Evolutionary conservation across 1,140 invertebrate species (phyloP).

Genomic region (Drosophila nikananu): DNA sequence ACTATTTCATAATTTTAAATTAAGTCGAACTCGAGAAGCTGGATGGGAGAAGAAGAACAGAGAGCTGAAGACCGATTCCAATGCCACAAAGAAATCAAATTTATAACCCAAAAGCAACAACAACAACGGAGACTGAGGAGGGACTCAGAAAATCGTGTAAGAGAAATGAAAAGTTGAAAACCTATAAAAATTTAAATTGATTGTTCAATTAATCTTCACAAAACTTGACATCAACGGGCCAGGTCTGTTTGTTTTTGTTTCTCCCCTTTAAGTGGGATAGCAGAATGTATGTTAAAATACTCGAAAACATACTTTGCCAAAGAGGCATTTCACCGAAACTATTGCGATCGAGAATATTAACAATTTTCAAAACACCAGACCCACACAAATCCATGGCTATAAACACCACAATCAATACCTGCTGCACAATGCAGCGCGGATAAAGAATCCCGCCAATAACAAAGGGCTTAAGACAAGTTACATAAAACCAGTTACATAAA

Average conservation of each 20-base stretch:
- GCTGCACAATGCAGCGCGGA: constrained; percentile 35
- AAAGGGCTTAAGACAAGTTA: constrained; percentile 54
- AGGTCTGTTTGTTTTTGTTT: constrained; percentile 20
- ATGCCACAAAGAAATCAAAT: constrained; percentile 70
- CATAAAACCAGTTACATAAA: constrained; percentile 77
- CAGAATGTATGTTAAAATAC: background rate
- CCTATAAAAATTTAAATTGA: constrained; percentile 85
- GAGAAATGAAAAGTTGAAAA: constrained; percentile 81
- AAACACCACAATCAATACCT: constrained; percentile 42
- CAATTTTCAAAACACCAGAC: constrained; percentile 22
- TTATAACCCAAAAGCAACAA: constrained; percentile 69
- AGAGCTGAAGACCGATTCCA: constrained; percentile 52
- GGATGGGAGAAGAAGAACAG: background rate
- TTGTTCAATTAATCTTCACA: constrained; percentile 85
- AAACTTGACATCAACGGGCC: constrained; percentile 71
- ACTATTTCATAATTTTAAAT: constrained; percentile 77
- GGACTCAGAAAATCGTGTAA: constrained; percentile 69
- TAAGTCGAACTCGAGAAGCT: constrained; percentile 20
- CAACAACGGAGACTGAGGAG: constrained; percentile 10
- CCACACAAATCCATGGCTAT: constrained; percentile 10
- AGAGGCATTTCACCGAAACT: background rate
- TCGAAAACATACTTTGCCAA: constrained; percentile 1
- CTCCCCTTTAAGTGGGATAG: background rate
- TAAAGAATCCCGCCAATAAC: constrained; percentile 24
- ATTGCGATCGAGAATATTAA: constrained; percentile 17